Base-by-base conservation (phyloP, 2,888 invertebrate genomes). In the Eupithecia subumbrata region DNA sequence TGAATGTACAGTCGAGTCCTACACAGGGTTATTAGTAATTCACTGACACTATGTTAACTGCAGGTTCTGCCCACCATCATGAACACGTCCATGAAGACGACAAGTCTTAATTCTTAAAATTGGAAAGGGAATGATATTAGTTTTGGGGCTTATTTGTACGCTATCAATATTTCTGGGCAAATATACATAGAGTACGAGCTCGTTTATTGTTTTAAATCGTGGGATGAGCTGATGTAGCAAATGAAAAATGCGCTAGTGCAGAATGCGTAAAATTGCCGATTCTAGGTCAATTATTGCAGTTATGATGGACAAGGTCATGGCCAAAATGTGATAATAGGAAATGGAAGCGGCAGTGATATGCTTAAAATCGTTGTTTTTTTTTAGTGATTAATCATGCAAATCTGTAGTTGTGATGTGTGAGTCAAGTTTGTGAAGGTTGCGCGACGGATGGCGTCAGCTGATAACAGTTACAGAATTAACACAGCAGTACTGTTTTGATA, bases 361-460 rank as follows among this genome's bases (percentile, higher is more conserved):
- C 80, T 76, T 78, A 77, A 79, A 78, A 82, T 77, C 79, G 72
- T 78, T 79, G 81, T 80, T 82, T 80, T 76, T 81, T 83, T 76
- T 74, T 80, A 30, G 84, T 85, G 86, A 87, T 87, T 88, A 86
- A 87, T 87, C 85, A 87, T 86, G 87, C 85, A 87, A 89, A 86
- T 85, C 85, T 86, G 87, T 85, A 79, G 69, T 84, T 81, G 84
- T 84, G 22, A 0, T 80, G 84, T 85, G 85, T 91, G 91, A 92
- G 87, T 92, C 90, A 86, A 84, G 82, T 84, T 83, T 76, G 79
- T 83, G 89, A 90, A 91, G 90, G 91, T 83, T 90, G 84, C 79
- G 77, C 79, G 85, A 87, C 90, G 90, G 90, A 90, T 88, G 84
- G 87, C 84, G 83, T 83, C 86, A 86, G 83, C 87, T 89, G 91